Evolutionary conservation across 1,140 invertebrate species (phyloP).

Genomic region (Batillaria attramentaria): DNA sequence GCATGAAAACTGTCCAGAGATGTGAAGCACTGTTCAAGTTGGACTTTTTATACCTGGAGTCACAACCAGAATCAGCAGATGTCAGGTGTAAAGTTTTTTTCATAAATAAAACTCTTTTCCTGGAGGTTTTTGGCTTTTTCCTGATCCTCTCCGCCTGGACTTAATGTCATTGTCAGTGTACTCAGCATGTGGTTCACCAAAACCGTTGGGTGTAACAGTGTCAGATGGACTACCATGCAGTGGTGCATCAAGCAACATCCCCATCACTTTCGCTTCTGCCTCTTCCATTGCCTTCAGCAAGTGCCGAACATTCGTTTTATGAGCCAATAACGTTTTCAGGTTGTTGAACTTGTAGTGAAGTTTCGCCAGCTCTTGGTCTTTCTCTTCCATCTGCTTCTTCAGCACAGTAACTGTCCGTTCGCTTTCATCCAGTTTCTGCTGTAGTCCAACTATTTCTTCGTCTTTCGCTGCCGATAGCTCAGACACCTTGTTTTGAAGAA

Average conservation of each 20-base stretch:
- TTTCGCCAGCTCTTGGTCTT: conserved; percentile 41
- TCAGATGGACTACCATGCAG: too few species aligned
- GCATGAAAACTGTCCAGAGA: too few species aligned
- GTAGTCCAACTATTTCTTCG: conserved; percentile 35
- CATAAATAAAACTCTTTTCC: conserved; percentile 31
- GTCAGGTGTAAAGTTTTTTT: too few species aligned
- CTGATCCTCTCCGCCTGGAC: neutral
- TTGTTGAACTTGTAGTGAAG: conserved; percentile 36
- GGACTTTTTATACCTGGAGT: too few species aligned
- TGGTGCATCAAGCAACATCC: too few species aligned
- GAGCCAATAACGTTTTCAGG: conserved; percentile 33
- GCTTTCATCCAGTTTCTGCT: conserved; percentile 39
- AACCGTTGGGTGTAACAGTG: too few species aligned
- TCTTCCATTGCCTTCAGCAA: conserved; percentile 40
- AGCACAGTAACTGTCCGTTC: conserved; percentile 44
- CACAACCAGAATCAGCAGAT: too few species aligned
- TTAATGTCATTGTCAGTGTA: too few species aligned
- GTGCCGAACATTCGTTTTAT: conserved; percentile 38
- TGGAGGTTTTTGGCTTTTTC: conserved; percentile 5
- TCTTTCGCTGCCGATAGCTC: conserved; percentile 41
- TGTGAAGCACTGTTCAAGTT: too few species aligned
- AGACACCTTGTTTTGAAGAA: conserved; percentile 40
- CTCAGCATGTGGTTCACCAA: too few species aligned
- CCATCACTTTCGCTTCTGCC: too few species aligned
- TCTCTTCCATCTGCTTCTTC: conserved; percentile 44